Percentiles rank a stretch among this genome's conserved stretches.
Evolutionary conservation across 2,797 vertebrate species (phyloP).

Genomic region (Argentina silus): DNA sequence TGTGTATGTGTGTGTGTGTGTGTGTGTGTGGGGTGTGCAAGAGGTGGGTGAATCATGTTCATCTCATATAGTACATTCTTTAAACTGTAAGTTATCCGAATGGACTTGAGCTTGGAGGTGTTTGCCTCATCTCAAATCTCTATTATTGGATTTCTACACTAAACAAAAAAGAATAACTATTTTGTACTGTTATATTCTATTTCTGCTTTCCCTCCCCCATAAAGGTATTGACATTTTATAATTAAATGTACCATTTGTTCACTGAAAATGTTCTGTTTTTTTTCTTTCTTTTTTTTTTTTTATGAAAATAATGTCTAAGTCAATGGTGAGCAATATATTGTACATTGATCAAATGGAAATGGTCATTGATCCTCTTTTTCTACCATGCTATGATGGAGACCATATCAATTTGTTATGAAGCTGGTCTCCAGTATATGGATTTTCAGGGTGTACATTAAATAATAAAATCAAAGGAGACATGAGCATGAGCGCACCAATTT

Average conservation of each 20-base stretch:
- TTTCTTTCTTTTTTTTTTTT: slow-evolving; percentile 76
- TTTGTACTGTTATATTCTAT: slow-evolving; percentile 71
- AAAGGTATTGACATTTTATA: slow-evolving; percentile 73
- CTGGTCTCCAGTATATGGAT: slow-evolving; percentile 19
- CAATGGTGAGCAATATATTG: slow-evolving; percentile 71
- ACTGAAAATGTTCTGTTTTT: slow-evolving; percentile 77
- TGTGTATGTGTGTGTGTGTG: not conserved
- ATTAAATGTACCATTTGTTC: slow-evolving; percentile 75
- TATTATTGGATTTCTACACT: slow-evolving; percentile 55
- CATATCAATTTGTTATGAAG: slow-evolving; percentile 14
- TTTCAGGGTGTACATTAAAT: slow-evolving; percentile 22
- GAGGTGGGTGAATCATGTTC: not conserved
- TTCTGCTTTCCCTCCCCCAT: slow-evolving; percentile 50
- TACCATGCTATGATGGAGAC: slow-evolving; percentile 21
- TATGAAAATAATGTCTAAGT: slow-evolving; percentile 72
- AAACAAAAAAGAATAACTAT: slow-evolving; percentile 46
- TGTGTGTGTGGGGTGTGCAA: not conserved
- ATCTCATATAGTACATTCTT: not conserved
- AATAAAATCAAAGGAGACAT: slow-evolving; percentile 16
- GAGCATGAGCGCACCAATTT: not conserved
- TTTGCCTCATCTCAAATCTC: slow-evolving; percentile 52
- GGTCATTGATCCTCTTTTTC: slow-evolving; percentile 54
- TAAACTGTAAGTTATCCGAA: slow-evolving; percentile 46
- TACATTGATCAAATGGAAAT: slow-evolving; percentile 73
- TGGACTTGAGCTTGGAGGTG: slow-evolving; percentile 45